Evolutionary conservation across 1,140 invertebrate genomes (phyloP).

Genomic region (Drosophila tani): DNA sequence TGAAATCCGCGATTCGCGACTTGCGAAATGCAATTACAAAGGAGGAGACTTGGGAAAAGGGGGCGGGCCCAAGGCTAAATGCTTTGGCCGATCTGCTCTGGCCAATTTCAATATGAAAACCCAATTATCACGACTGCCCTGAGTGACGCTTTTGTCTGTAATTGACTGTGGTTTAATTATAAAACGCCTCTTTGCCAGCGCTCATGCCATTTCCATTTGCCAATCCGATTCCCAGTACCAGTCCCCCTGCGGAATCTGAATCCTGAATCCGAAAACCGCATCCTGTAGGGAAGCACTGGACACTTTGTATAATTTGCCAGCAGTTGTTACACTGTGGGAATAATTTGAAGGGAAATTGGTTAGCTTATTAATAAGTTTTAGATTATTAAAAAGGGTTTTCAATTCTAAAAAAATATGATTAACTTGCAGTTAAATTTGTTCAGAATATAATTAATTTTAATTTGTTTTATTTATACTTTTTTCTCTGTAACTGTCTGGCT

Average conservation of each 20-base stretch:
- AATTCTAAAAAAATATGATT: neutral
- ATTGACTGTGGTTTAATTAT: slow-evolving; percentile 83
- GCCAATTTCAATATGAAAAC: slow-evolving; percentile 74
- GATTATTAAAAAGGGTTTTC: neutral
- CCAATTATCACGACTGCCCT: slow-evolving; percentile 76
- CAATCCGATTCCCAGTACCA: slow-evolving; percentile 1
- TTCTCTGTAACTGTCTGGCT: slow-evolving; percentile 29
- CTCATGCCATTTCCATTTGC: slow-evolving; percentile 1
- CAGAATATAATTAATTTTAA: too few relatives aligned
- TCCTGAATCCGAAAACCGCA: slow-evolving; percentile 60
- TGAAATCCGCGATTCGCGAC: slow-evolving; percentile 15
- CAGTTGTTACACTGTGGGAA: slow-evolving; percentile 8
- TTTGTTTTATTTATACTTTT: neutral
- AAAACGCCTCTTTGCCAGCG: slow-evolving; percentile 69
- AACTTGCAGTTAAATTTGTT: too few relatives aligned
- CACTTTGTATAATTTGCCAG: slow-evolving; percentile 71
- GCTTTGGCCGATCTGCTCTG: slow-evolving; percentile 18
- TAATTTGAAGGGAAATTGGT: too few relatives aligned
- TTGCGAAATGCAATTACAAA: slow-evolving; percentile 74
- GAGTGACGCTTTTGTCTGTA: slow-evolving; percentile 83
- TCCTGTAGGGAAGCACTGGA: slow-evolving; percentile 39
- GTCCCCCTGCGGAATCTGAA: neutral
- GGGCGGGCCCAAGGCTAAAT: slow-evolving; percentile 46
- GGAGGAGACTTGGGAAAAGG: slow-evolving; percentile 10
- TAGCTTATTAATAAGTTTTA: too few relatives aligned